Evolutionary conservation across 2,113 vertebrate genomes (phyloP).

Genomic region (Macroglossus sobrinus): DNA sequence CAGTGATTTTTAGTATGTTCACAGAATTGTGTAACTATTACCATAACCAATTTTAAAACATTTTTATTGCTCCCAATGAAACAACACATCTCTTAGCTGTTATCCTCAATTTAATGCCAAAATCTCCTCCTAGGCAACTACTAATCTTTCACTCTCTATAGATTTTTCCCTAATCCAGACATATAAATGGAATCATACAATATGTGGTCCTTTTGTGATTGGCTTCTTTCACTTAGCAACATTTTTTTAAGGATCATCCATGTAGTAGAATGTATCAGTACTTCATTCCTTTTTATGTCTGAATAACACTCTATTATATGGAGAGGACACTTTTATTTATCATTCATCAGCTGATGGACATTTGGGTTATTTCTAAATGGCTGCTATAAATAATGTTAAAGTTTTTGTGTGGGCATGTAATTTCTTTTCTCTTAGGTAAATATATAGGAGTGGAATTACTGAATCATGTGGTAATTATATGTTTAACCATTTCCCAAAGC

Average conservation of each 20-base stretch:
- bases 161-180: neutral
- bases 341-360: neutral
- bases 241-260: neutral
- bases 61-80: neutral
- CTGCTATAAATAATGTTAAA: neutral
- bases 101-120: neutral
- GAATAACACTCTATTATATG: neutral
- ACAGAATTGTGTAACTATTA: neutral
- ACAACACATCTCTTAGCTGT: neutral
- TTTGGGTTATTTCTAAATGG: neutral
- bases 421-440: neutral
- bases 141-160: neutral
- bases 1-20: neutral
- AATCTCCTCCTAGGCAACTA: neutral
- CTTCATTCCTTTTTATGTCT: neutral
- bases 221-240: neutral
- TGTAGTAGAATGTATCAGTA: neutral
- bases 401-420: neutral
- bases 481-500: neutral
- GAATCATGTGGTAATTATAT: neutral
- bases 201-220: neutral
- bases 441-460: neutral
- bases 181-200: neutral
- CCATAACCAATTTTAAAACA: neutral
- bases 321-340: neutral